A percentile compares a stretch with the other conserved stretches of the same genome.
These are phyloP conservation scores for Pangasius krempfi DNA, from an alignment of 2,797 vertebrate species.

Conservation along the genomic window DNA sequence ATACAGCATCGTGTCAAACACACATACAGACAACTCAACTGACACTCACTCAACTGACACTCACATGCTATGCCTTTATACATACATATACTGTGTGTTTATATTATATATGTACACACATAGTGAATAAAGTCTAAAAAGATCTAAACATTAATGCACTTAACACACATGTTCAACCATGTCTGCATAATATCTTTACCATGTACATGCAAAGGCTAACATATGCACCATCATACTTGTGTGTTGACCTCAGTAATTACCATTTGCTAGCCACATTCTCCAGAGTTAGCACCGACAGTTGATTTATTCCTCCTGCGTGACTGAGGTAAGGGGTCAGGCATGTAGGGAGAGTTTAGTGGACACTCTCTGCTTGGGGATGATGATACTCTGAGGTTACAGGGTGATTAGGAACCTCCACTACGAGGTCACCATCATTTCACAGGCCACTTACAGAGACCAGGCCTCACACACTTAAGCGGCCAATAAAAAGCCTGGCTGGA, in stretches of 20 bases:
- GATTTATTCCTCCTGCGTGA: not conserved
- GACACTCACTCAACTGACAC: too few relatives aligned
- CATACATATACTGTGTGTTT: too few relatives aligned
- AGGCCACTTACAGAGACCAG: not conserved
- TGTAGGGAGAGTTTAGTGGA: not conserved
- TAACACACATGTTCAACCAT: not conserved
- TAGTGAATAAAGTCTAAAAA: too few relatives aligned
- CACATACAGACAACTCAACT: too few relatives aligned
- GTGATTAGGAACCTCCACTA: not conserved
- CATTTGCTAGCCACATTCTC: not conserved
- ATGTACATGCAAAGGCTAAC: not conserved
- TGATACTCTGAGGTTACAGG: not conserved
- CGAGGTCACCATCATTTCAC: not conserved
- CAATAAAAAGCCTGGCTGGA: not conserved
- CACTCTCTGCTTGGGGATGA: not conserved
- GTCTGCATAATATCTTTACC: not conserved
- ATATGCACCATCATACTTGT: not conserved
- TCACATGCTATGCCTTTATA: too few relatives aligned
- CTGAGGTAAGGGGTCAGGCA: not conserved
- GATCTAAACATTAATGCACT: not conserved
- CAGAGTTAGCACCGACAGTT: not conserved
- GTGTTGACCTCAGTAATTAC: not conserved
- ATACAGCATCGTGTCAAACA: too few relatives aligned
- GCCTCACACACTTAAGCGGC: not conserved
- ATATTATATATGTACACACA: too few relatives aligned